Percentiles rank a stretch among this genome's conserved stretches.
Evolutionary conservation across 2,113 vertebrate genomes (phyloP).

Genomic region (Colistium nudipinnis): DNA sequence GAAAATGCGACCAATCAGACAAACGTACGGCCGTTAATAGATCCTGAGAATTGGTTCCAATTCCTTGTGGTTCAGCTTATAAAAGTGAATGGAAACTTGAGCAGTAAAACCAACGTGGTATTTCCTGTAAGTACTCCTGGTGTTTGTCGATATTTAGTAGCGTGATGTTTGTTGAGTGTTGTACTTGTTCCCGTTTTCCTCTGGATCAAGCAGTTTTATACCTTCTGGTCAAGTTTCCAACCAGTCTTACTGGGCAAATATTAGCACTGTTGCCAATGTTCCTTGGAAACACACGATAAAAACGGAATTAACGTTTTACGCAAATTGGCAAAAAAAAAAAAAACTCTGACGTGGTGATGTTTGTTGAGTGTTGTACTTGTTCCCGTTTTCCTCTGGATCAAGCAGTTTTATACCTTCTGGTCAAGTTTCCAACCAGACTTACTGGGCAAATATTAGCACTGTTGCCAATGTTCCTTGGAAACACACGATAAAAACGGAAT

Average conservation of each 20-base stretch:
- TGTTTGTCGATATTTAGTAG: conserved; percentile 1
- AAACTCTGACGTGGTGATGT: too few relatives aligned
- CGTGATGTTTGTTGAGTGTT: conserved; percentile 17
- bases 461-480: conserved; percentile 27
- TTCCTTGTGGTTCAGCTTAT: conserved; percentile 21
- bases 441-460: background rate
- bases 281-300: conserved; percentile 23
- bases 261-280: conserved; percentile 7
- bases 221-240: conserved; percentile 41
- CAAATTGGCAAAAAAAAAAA: conserved; percentile 31
- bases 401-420: conserved; percentile 24
- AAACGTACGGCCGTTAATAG: conserved; percentile 4
- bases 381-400: conserved; percentile 28
- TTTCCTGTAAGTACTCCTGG: conserved; percentile 24
- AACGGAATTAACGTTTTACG: conserved; percentile 18
- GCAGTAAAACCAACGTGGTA: conserved; percentile 20
- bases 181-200: conserved; percentile 44
- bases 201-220: conserved; percentile 25
- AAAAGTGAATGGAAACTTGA: conserved; percentile 30
- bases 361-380: conserved; percentile 36
- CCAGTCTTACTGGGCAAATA: conserved; percentile 2
- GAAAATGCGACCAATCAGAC: conserved; percentile 5
- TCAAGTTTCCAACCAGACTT: conserved; percentile 40
- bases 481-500: conserved; percentile 7
- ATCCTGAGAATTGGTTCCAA: conserved; percentile 13